Evolutionary conservation across 2,888 invertebrate species (phyloP), one percentile per base, ranked within the genome.

Genomic region (Drosophila kuntzei): DNA sequence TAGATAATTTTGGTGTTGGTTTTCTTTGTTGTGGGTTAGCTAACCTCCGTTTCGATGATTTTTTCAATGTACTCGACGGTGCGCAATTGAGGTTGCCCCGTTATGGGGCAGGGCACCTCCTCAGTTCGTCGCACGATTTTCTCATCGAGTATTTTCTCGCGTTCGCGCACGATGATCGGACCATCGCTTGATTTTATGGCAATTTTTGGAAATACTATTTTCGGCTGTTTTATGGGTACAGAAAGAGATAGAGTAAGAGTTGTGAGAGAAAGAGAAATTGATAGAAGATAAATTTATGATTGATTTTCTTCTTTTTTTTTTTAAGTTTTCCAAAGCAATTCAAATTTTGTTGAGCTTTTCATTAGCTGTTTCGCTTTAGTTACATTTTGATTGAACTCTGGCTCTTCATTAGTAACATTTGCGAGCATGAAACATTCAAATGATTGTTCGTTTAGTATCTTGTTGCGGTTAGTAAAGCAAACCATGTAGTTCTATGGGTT

Each of bases 31-130:
- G 64, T 77, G 61, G 12, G 41, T 62, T 50, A 50, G 71, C 92
- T 91, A 97, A 97, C 97, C 97, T 97, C 97, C 95, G 96, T 97
- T 94, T 97, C 97, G 94, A 97, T 97, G 93, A 97, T 95, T 95
- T 97, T 97, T 95, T 97, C 97, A 93, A 97, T 96, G 94, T 97
- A 97, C 94, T 97, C 97, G 93, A 97, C 95, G 90, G 97, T 97
- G 93, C 97, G 95, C 92, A 97, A 95, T 93, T 95, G 95, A 93
- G 95, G 95, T 93, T 96, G 96, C 90, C 97, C 97, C 87, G 97
- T 97, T 87, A 94, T 93, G 89, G 97, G 97, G 93, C 97, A 97
- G 90, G 96, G 93, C 93, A 95, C 97, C 93, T 97, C 97, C 94
- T 97, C 97, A 76, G 97, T 97, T 92, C 96, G 95, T 71, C 94